Evolutionary conservation across 2,113 vertebrate species (phyloP).

Genomic region (Spilogale gracilis): DNA sequence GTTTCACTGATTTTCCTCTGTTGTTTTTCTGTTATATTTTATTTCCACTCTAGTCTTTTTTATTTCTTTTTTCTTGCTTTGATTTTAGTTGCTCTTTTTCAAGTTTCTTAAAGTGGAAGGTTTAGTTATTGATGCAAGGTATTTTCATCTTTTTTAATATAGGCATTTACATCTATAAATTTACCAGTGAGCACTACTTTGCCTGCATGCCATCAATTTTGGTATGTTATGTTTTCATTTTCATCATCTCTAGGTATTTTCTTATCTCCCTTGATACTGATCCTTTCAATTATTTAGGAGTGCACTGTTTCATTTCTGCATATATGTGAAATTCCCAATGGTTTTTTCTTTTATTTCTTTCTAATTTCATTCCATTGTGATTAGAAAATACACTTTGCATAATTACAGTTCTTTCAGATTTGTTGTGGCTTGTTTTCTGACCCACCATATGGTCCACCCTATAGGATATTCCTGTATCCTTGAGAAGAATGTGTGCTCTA

Average conservation of each 20-base stretch:
- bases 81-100: neutral
- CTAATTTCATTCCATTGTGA: constrained; percentile 3
- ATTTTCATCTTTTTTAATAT: constrained; percentile 17
- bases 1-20: constrained; percentile 29
- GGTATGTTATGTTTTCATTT: neutral
- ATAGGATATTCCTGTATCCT: neutral
- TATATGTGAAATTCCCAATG: neutral
- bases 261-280: neutral
- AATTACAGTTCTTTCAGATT: neutral
- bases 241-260: neutral
- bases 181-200: neutral
- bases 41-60: neutral
- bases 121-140: neutral
- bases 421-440: neutral
- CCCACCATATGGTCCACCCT: neutral
- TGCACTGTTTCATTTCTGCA: neutral
- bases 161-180: constrained; percentile 5
- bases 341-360: neutral
- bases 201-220: constrained; percentile 5
- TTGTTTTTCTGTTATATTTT: constrained; percentile 33
- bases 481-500: constrained; percentile 4
- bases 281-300: neutral
- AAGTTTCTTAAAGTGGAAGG: neutral
- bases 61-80: neutral
- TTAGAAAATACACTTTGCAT: neutral